Base-by-base conservation (phyloP, 2,113 vertebrate species). In the Otis tarda region DNA sequence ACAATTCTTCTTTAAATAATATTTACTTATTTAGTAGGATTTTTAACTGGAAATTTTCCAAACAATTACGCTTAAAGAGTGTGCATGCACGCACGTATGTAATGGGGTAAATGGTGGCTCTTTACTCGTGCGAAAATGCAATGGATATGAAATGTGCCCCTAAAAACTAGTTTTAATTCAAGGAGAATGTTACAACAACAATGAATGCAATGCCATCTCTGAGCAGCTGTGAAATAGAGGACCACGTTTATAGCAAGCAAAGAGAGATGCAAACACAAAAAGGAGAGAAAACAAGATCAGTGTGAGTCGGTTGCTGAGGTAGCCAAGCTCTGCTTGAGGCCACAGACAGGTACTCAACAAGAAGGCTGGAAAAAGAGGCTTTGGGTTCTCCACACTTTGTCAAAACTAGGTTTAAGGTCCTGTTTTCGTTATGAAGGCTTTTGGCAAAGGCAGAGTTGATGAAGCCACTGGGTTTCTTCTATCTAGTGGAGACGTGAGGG, bases 401-500 rank as follows among this genome's bases (percentile, higher is more conserved):
- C 69, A 87, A 85, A 87, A 89, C 50, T 24, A 30, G 86, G 81
- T 71, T 79, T 65, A 81, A 86, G 85, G 90, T 71, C 64, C 73
- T 78, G 69, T 75, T 90, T 83, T 41, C 73, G 24, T 67, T 91
- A 45, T 0, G 10, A 76, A 92, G 63, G 28, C 86, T 84, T 68
- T 64, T 96, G 90, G 74, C 89, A 92, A 57, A 96, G 47, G 70
- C 55, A 13, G 61, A 59, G 80, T 4, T 87, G 92, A 74, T 76
- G 90, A 57, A 97, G 89, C 80, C 86, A 89, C 83, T 87, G 89
- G 61, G 61, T 92, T 93, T 94, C 83, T 92, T 92, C 86, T 87
- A 37, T 77, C 77, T 87, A 18, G 77, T 78, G 88, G 93, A 95
- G 94, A 86, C 0, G 25, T 67, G 90, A 95, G 50, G 41, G 80